Conservation (phyloP, 2,888 invertebrate genomes). For the Drosophila sordidula region DNA sequence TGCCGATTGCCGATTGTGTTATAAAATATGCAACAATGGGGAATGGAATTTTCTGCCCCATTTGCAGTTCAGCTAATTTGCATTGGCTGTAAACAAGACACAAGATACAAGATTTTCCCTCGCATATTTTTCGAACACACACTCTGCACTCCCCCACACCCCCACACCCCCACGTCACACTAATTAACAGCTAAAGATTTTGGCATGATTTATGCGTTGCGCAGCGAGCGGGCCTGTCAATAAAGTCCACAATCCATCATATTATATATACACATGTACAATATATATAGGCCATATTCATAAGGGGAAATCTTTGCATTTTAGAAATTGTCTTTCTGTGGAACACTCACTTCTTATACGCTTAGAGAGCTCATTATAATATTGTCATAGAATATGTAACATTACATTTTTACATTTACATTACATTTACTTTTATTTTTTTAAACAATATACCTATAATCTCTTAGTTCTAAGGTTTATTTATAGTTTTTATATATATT, state of each 20-base stretch:
- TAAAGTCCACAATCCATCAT: slow-evolving; percentile 30
- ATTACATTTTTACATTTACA: too few relatives aligned
- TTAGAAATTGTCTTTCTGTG: not conserved
- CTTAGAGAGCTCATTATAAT: not conserved
- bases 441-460: too few relatives aligned
- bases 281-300: not conserved
- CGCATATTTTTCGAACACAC: slow-evolving; percentile 1
- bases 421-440: too few relatives aligned
- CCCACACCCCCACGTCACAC: slow-evolving; percentile 1
- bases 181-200: slow-evolving; percentile 42
- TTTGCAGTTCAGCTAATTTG: slow-evolving; percentile 59
- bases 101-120: slow-evolving; percentile 18
- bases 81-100: slow-evolving; percentile 48
- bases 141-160: not conserved
- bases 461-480: too few relatives aligned
- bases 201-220: slow-evolving; percentile 41
- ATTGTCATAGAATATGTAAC: not conserved
- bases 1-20: slow-evolving; percentile 2
- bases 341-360: not conserved
- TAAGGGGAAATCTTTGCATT: slow-evolving; percentile 5
- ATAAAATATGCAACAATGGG: slow-evolving; percentile 50
- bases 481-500: too few relatives aligned
- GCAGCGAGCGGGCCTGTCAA: slow-evolving; percentile 39
- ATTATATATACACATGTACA: slow-evolving; percentile 1
- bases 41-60: slow-evolving; percentile 68